These are phyloP conservation scores for Lamellibrachia satsuma DNA, from an alignment of 2,888 invertebrate species.

Conservation along the genomic window DNA sequence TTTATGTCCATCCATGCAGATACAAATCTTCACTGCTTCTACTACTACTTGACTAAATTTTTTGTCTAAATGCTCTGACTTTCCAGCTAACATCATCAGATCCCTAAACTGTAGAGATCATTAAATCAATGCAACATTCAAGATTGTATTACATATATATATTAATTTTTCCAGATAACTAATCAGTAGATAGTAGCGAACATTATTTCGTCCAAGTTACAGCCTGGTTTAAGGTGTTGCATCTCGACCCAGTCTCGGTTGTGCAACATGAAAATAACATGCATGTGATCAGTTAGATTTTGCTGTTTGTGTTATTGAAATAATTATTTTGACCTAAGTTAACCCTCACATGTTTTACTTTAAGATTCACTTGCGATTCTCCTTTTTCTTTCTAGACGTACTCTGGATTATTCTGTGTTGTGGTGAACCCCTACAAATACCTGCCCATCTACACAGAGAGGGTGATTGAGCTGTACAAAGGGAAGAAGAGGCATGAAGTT, in stretches of 20 bases:
- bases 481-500: constrained; percentile 98
- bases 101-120: too few relatives aligned
- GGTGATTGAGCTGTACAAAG: constrained; percentile 99
- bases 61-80: background rate
- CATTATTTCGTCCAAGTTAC: too few relatives aligned
- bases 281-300: background rate
- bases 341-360: background rate
- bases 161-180: too few relatives aligned
- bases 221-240: too few relatives aligned
- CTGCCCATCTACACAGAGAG: constrained; percentile 99
- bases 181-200: too few relatives aligned
- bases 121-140: too few relatives aligned
- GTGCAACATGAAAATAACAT: too few relatives aligned
- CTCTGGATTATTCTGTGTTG: constrained; percentile 99
- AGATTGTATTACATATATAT: too few relatives aligned
- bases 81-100: too few relatives aligned
- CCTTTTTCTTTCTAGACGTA: constrained; percentile 84
- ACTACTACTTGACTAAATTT: background rate
- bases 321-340: background rate
- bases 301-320: background rate
- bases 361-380: background rate
- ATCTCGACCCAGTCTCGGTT: too few relatives aligned
- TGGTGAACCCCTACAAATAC: constrained; percentile 99
- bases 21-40: background rate
- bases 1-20: background rate